Evolutionary conservation across 2,797 vertebrate genomes (phyloP), one percentile per base, ranked within the genome.

Genomic region (Falco rusticolus): DNA sequence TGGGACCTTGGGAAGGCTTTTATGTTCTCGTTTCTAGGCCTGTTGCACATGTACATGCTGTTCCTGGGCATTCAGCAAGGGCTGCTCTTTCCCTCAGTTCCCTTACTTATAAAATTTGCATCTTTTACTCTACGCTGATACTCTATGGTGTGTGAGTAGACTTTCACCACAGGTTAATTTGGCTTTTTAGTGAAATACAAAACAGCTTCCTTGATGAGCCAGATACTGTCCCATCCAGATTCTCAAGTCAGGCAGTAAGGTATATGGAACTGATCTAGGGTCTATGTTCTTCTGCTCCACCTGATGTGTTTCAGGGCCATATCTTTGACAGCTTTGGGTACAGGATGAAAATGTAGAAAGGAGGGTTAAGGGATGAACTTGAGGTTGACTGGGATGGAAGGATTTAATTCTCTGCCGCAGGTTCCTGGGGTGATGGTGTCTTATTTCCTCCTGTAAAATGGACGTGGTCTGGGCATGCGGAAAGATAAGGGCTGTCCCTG

Each of bases 91-190:
- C 13, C 79, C 54, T 82, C 64, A 8, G 18, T 68, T 72, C 61
- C 48, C 28, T 60, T 57, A 10, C 24, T 48, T 68, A 17, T 0
- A 48, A 60, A 79, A 43, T 26, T 14, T 0, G 0, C 34, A 16
- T 33, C 5, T 50, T 56, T 48, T 34, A n/a, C 34, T 53, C 37
- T 20, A 7, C 6, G 8, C 9, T 56, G 9, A 20, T 53, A 11
- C 10, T 41, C 51, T 24, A 0, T 26, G 64, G 7, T 8, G 5
- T 34, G 25, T 10, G n/a, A 54, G 59, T 45, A 33, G 43, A 51
- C 31, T 33, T 51, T 41, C 39, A 24, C 19, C 21, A 6, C 2
- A 11, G 29, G 16, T 61, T 57, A 43, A 57, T 57, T 34, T 59
- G 39, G 16, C 25, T 70, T 7, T 56, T 56, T 61, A 33, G 10